Evolutionary conservation across 2,888 invertebrate genomes (phyloP), one percentile per base, ranked within the genome.

Genomic region (Pristionchus entomophagus): DNA sequence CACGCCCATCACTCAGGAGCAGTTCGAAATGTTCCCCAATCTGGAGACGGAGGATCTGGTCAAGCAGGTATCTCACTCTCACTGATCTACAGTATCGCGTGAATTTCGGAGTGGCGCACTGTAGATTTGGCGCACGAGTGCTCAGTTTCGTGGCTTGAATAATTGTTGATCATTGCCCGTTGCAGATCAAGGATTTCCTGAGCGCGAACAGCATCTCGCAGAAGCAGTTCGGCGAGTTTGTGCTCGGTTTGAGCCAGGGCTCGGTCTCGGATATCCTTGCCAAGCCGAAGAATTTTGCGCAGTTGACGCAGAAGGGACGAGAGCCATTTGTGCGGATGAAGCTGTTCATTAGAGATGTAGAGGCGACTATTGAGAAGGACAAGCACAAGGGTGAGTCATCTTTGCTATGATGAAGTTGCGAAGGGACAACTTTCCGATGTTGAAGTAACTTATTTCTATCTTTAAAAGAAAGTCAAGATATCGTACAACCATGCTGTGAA

Each of bases 11-110:
- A 98, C 98, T 0, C 99, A 99, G 94, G 98, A 99, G 93, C 98
- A 99, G 94, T 99, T 99, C 94, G 99, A 99, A 94, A 96, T 97
- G 95, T 92, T 90, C 95, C 97, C 98, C 94, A 97, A 97, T 94
- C 95, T 99, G 89, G 98, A 99, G 94, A 99, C 99, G 0, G 99
- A 99, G 95, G 98, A 99, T 90, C 97, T 99, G 91, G 99, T 99
- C 85, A 86, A 88, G 41, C 89, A 91, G 87, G 88, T 91, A 29
- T 59, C n/a, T n/a, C n/a, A n/a, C n/a, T n/a, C n/a, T n/a, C n/a
- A n/a, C n/a, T n/a, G n/a, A n/a, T n/a, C n/a, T n/a, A n/a, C n/a
- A n/a, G n/a, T n/a, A n/a, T n/a, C n/a, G n/a, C n/a, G n/a, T n/a
- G n/a, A n/a, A n/a, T n/a, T n/a, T n/a, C n/a, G n/a, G n/a, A n/a